Base-by-base conservation (phyloP, 2,113 vertebrate genomes). In the Neodon shergylaensis region DNA sequence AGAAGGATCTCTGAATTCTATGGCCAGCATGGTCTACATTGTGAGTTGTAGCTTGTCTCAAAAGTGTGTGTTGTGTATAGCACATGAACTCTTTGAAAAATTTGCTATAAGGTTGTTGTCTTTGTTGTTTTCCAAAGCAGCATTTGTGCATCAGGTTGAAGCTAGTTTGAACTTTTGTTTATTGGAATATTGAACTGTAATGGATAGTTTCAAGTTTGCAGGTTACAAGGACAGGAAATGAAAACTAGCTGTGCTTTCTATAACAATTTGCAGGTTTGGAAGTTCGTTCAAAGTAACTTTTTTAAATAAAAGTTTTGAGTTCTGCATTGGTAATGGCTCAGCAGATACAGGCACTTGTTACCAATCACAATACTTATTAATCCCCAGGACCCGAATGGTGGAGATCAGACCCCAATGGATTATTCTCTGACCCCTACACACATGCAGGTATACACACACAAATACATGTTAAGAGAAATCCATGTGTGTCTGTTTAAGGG, bases 191-290 rank as follows among this genome's bases (percentile, higher is more conserved):
- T 49, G 58, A 33, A 17, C 54, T 82, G 11, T 73, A 16, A 76
- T 65, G 28, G 63, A 73, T 92, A 92, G 31, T 97, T 66, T 72
- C 68, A 90, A 66, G 21, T 66, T 85, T 63, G 74, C 49, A 78
- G 63, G 74, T 88, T 93, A 82, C 65, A 94, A 92, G 68, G 31
- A 95, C 63, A n/a, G 73, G 90, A 94, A 93, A 77, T 70, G 61
- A 87, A 70, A 82, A 49, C 19, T 78, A 54, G 22, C 36, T 91
- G 3, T 96, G 36, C 72, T 52, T 49, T 89, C 24, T 94, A 28
- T 95, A 21, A 92, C 81, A 90, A 86, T 76, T 73, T 74, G 10
- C 66, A 86, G 47, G 70, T 92, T 61, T 63, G 89, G 44, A 91
- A 78, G 42, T 78, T 96, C 61, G 10, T 73, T 90, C 94, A 76